Evolutionary conservation across 2,113 vertebrate genomes (phyloP).

Genomic region (Trogon melanurus): DNA sequence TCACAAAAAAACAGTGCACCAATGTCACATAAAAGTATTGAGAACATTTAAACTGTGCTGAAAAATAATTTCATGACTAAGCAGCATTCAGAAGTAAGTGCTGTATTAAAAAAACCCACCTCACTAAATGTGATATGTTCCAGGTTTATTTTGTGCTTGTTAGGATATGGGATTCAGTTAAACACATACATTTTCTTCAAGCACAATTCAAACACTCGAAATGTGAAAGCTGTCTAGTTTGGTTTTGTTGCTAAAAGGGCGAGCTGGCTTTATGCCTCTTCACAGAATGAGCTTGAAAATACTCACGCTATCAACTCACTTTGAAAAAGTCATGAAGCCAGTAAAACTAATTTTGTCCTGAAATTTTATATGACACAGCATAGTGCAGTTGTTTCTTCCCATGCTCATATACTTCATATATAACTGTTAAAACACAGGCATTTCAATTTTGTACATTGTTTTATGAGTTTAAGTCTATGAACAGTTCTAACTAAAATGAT

Average conservation of each 20-base stretch:
- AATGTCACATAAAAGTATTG: neutral
- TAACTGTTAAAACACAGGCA: neutral
- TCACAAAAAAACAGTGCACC: neutral
- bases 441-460: neutral
- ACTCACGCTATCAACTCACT: neutral
- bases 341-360: neutral
- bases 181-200: neutral
- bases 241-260: neutral
- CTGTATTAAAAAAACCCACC: neutral
- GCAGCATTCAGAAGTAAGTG: neutral
- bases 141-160: neutral
- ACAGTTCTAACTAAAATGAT: neutral
- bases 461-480: neutral
- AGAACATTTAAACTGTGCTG: neutral
- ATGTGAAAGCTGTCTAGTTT: neutral
- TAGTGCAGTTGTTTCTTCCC: neutral
- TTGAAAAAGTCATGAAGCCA: neutral
- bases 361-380: neutral
- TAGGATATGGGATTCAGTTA: neutral
- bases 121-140: neutral
- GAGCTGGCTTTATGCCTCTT: neutral
- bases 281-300: neutral
- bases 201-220: neutral
- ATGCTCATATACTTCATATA: neutral
- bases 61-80: neutral